Conservation (phyloP, 2,797 vertebrate species). For the Lithobates sylvaticus region DNA sequence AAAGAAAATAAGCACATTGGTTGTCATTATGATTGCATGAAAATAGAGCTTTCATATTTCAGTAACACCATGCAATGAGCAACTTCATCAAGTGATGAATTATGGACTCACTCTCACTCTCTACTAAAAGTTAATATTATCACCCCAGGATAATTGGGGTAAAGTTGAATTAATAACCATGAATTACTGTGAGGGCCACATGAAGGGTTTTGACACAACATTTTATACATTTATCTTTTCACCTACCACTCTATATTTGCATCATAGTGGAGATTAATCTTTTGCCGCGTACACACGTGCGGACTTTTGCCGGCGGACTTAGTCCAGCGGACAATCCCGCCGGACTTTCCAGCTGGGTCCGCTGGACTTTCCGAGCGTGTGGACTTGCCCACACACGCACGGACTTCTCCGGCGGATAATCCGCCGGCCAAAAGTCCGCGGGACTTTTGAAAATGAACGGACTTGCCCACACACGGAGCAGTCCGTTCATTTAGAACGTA, state of each 20-base stretch:
- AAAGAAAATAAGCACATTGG: conserved; percentile 98
- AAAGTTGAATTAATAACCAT: conserved; percentile 97
- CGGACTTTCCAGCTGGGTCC: too few relatives aligned
- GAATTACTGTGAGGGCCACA: conserved; percentile 85
- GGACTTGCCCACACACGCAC: too few relatives aligned
- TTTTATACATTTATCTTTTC: conserved; percentile 95
- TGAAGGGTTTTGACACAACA: conserved; percentile 84
- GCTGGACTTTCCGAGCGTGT: too few relatives aligned
- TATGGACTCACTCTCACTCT: conserved; percentile 87
- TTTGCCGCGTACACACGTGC: too few relatives aligned
- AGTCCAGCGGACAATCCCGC: too few relatives aligned
- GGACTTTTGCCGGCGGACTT: too few relatives aligned
- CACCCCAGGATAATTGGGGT: conserved; percentile 98
- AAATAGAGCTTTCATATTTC: conserved; percentile 99
- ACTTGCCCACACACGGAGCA: too few relatives aligned
- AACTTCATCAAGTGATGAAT: conserved; percentile 89
- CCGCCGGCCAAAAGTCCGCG: too few relatives aligned
- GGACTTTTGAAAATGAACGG: too few relatives aligned
- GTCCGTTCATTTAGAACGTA: too few relatives aligned
- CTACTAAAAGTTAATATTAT: conserved; percentile 98
- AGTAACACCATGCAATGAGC: conserved; percentile 92
- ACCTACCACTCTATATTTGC: conserved; percentile 90
- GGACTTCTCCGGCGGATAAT: too few relatives aligned
- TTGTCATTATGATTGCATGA: conserved; percentile 99
- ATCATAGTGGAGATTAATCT: conserved; percentile 94